Evolutionary conservation across 2,113 vertebrate species (phyloP), one percentile per base, ranked within the genome.

Genomic region (Embiotoca jacksoni): DNA sequence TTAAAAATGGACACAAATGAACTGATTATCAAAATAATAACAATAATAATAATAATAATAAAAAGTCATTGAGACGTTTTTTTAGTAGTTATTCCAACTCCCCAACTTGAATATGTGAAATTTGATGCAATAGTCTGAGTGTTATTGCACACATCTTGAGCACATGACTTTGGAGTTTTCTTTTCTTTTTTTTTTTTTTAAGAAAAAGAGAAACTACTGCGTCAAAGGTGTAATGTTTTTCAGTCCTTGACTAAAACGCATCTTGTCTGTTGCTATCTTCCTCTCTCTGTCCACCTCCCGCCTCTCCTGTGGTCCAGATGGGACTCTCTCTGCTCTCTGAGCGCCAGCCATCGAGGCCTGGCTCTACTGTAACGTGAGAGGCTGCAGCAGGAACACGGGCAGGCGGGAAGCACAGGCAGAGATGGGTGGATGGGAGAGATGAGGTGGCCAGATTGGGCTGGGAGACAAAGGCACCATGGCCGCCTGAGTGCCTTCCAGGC

Each of bases 381-480:
- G 77, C 77, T 83, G 77, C 80, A 71, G 70, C 72, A 79, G 77
- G 80, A 64, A 60, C 61, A 63, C 59, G n/a, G 75, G 65, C 63
- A 61, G 83, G 66, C 76, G 71, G 81, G 79, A 78, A 81, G 69
- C 58, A 23, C 69, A 72, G 78, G 72, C 61, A 73, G 59, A 59
- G 71, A 72, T 67, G 59, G 62, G 68, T 83, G 75, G 73, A 70
- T 78, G 83, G 63, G 60, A 60, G 71, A 68, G 74, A 87, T 62
- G 82, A 80, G 85, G 73, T 75, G 75, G 87, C 84, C 89, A 92
- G 88, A 91, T 91, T 91, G 91, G 91, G 88, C 77, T 4, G 63
- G 62, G 64, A 86, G 84, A 92, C 93, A 92, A 92, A 91, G 81
- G 75, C 84, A 71, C 76, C 66, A 32, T 50, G 63, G 86, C 70